Percentiles rank a stretch among this genome's conserved stretches.
Evolutionary conservation across 2,797 vertebrate species (phyloP).

Genomic region (Lepilemur septentrionalis): DNA sequence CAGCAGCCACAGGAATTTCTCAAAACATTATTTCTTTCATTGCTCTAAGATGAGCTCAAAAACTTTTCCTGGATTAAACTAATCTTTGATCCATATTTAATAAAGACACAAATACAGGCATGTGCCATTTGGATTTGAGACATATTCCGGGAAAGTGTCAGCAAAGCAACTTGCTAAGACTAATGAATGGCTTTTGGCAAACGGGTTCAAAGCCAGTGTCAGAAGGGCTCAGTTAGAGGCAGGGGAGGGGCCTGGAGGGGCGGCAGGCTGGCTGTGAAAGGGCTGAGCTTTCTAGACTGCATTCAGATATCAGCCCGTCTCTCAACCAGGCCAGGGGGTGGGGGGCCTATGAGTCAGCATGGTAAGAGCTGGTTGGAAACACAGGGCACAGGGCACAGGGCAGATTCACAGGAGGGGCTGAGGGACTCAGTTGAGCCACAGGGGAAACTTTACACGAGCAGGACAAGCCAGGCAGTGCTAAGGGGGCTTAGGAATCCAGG

Average conservation of each 20-base stretch:
- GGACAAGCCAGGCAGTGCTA: not conserved
- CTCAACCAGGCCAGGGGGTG: not conserved
- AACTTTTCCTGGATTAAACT: not conserved
- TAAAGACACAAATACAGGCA: not conserved
- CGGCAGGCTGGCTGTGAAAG: not conserved
- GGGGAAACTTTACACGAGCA: not conserved
- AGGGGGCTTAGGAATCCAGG: not conserved
- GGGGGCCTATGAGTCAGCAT: too few relatives aligned
- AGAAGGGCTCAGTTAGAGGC: not conserved
- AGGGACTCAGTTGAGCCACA: not conserved
- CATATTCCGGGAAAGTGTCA: not conserved
- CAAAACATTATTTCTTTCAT: not conserved
- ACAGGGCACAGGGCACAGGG: rapidly evolving
- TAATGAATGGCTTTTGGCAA: constrained; percentile 25
- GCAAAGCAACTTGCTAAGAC: constrained; percentile 37
- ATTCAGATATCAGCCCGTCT: not conserved
- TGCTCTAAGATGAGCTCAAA: not conserved
- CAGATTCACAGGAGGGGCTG: rapidly evolving
- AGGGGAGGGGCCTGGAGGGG: not conserved
- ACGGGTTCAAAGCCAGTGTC: not conserved
- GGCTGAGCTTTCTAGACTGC: rapidly evolving
- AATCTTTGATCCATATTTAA: constrained; percentile 44
- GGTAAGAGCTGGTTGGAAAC: not conserved
- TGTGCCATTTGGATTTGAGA: not conserved
- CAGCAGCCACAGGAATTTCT: not conserved